These are phyloP conservation scores for Cygnus buccinator DNA, from an alignment of 2,113 vertebrate genomes.

Conservation along the genomic window DNA sequence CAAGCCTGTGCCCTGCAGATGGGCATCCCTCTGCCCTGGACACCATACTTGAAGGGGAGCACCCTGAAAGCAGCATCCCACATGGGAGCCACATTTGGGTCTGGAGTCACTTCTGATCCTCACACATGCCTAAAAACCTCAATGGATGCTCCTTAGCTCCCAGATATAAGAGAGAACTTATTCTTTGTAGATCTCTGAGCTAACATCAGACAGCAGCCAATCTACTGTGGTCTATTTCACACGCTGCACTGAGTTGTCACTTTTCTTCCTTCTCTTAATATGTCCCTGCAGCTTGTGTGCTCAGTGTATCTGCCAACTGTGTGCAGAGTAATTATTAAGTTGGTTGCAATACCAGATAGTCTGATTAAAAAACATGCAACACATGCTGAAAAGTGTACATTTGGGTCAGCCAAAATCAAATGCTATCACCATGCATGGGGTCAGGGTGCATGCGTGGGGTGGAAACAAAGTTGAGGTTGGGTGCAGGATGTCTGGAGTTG, in stretches of 20 bases:
- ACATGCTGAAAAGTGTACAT: not conserved
- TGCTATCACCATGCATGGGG: not conserved
- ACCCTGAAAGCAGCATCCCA: not conserved
- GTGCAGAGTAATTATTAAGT: not conserved
- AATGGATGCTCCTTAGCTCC: not conserved
- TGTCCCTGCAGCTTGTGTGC: not conserved
- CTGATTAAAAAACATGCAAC: not conserved
- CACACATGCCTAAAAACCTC: not conserved
- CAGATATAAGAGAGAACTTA: not conserved
- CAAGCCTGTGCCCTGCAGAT: not conserved
- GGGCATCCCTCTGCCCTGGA: not conserved
- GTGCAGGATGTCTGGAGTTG: not conserved
- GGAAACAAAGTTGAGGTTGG: not conserved
- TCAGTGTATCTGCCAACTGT: not conserved
- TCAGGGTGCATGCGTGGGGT: accelerated
- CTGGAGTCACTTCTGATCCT: not conserved
- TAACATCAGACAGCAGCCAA: not conserved
- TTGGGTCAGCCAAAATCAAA: not conserved
- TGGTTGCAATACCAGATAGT: not conserved
- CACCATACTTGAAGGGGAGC: not conserved
- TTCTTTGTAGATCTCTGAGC: not conserved
- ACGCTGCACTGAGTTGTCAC: not conserved
- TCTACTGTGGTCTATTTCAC: not conserved
- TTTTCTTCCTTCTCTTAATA: not conserved
- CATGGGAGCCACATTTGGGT: not conserved